phyloP scores from a whole-genome alignment of 2,888 invertebrate species.

The Dicycla oo region DNA sequence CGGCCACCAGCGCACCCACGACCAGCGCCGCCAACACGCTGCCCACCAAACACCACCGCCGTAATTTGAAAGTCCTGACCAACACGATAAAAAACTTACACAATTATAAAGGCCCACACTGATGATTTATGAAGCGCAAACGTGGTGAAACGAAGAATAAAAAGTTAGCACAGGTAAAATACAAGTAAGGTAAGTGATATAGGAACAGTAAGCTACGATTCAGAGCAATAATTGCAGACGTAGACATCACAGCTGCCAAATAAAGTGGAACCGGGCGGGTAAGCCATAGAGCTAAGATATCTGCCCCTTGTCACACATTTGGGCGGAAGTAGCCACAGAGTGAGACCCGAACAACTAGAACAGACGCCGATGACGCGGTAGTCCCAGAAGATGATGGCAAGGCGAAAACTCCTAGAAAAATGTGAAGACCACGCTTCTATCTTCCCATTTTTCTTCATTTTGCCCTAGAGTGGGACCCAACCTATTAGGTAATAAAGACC shows the following conservation, averaged over 20 bases:
- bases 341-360: background rate
- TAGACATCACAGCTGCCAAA: background rate
- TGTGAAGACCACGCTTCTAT: no score
- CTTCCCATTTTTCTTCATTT: no score
- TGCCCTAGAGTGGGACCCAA: no score
- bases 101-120: background rate
- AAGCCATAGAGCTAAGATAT: background rate
- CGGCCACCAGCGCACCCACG: constrained; percentile 83
- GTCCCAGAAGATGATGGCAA: background rate
- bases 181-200: background rate
- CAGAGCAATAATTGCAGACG: background rate
- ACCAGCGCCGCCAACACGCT: constrained; percentile 84
- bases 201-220: background rate
- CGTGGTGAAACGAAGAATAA: background rate
- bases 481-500: no score
- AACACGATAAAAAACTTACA: constrained; percentile 13
- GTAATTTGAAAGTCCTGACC: constrained; percentile 71
- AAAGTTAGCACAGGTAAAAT: no score
- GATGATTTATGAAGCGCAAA: background rate
- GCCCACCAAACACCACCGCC: constrained; percentile 77
- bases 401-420: no score
- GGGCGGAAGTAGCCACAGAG: background rate
- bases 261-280: background rate
- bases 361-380: background rate
- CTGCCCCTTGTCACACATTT: background rate